These are phyloP conservation scores for Melanerpes aurifrons DNA, from an alignment of 2,113 vertebrate species.

Conservation along the genomic window DNA sequence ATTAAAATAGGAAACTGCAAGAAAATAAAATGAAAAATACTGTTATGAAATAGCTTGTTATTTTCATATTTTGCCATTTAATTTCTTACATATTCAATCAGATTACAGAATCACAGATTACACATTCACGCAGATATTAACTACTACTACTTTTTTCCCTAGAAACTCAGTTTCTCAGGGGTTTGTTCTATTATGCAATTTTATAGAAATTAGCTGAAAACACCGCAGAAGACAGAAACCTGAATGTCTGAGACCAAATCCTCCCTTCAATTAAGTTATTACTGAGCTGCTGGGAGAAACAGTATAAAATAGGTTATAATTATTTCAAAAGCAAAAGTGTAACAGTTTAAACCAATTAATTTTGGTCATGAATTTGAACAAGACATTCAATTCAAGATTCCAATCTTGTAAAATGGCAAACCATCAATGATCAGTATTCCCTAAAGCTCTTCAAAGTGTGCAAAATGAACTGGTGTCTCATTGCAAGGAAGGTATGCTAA, in stretches of 20 bases:
- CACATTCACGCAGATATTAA: neutral
- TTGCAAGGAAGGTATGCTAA: fast-evolving
- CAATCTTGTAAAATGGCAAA: neutral
- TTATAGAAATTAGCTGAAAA: neutral
- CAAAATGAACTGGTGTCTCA: neutral
- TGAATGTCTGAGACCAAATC: neutral
- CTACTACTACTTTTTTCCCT: neutral
- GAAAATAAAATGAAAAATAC: neutral
- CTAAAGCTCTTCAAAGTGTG: neutral
- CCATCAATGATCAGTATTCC: neutral
- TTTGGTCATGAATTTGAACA: neutral
- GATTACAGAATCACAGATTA: neutral
- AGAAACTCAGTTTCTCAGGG: neutral
- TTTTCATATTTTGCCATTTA: neutral
- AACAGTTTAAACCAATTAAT: neutral
- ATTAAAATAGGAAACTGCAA: neutral
- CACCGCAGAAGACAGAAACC: neutral
- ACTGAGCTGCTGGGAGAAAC: neutral
- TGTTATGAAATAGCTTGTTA: neutral
- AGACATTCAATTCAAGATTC: neutral
- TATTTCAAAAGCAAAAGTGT: neutral
- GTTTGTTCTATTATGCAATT: neutral
- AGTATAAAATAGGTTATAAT: neutral
- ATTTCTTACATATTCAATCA: neutral
- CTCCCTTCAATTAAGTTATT: neutral